These are phyloP conservation scores for Nomada flava DNA, from an alignment of 2,888 invertebrate species.

Conservation along the genomic window DNA sequence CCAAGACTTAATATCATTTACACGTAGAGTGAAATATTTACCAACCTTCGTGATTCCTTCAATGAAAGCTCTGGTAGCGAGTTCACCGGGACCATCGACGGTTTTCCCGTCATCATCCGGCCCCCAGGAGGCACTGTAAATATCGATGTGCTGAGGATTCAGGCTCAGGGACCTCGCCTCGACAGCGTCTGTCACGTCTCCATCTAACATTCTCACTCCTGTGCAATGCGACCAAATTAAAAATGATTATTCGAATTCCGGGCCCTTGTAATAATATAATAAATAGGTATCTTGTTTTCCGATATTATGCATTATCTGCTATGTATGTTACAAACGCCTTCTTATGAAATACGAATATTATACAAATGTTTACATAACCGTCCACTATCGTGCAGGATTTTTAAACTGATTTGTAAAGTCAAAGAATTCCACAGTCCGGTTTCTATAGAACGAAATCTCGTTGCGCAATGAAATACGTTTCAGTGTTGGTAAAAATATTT, in stretches of 20 bases:
- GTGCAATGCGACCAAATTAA: constrained; percentile 46
- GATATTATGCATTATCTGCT: not conserved
- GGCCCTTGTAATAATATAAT: not conserved
- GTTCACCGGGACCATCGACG: constrained; percentile 98
- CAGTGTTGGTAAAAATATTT: not conserved
- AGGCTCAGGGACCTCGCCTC: constrained; percentile 97
- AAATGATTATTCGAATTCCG: constrained; percentile 1
- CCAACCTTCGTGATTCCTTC: constrained; percentile 96
- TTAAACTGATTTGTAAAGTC: too few relatives aligned
- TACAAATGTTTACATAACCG: too few relatives aligned
- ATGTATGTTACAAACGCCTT: too few relatives aligned
- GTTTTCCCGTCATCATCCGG: constrained; percentile 99
- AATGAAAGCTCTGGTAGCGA: constrained; percentile 97
- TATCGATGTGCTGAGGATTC: constrained; percentile 98
- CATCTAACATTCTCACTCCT: constrained; percentile 99
- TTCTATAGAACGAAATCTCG: too few relatives aligned
- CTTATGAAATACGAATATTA: too few relatives aligned
- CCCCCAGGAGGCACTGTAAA: constrained; percentile 99
- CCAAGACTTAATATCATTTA: not conserved
- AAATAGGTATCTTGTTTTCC: not conserved
- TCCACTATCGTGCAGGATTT: too few relatives aligned
- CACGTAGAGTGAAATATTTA: not conserved
- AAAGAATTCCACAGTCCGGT: too few relatives aligned
- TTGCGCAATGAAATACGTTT: not conserved
- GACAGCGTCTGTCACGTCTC: constrained; percentile 99